A percentile compares a stretch with the other conserved stretches of the same genome.
These are phyloP conservation scores for Drosophila bipectinata DNA, from an alignment of 1,140 invertebrate genomes.

Conservation along the genomic window DNA sequence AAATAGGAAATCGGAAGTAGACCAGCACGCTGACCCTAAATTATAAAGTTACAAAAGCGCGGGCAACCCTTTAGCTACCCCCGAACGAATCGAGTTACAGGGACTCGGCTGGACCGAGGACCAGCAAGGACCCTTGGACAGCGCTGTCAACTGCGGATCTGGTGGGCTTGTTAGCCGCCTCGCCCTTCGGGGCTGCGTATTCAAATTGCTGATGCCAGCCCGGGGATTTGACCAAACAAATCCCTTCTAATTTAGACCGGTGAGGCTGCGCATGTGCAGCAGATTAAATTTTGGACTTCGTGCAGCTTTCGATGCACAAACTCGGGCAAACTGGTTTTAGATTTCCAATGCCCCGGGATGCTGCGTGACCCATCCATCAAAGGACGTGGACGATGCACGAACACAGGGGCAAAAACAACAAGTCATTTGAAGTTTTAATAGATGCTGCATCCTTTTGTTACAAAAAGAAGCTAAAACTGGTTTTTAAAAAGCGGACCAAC, in stretches of 20 bases:
- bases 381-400: constrained; percentile 56
- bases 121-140: constrained; percentile 49
- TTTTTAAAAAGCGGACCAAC: constrained; percentile 53
- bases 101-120: constrained; percentile 37
- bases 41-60: constrained; percentile 73
- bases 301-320: constrained; percentile 57
- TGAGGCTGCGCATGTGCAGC: constrained; percentile 61
- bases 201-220: constrained; percentile 57
- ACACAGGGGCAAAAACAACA: constrained; percentile 62
- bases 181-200: constrained; percentile 60
- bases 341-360: constrained; percentile 68
- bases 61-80: constrained; percentile 70
- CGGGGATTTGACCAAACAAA: constrained; percentile 77
- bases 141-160: constrained; percentile 46
- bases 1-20: constrained; percentile 29
- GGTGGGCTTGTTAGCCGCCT: constrained; percentile 48
- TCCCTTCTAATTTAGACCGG: constrained; percentile 64
- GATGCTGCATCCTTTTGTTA: constrained; percentile 75
- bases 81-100: constrained; percentile 62
- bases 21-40: constrained; percentile 70
- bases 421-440: constrained; percentile 80
- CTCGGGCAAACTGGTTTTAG: constrained; percentile 67
- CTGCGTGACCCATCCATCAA: constrained; percentile 71
- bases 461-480: constrained; percentile 62
- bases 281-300: constrained; percentile 71